Evolutionary conservation across 2,797 vertebrate genomes (phyloP), one percentile per base, ranked within the genome.

Genomic region (Rhynchotus rufescens): DNA sequence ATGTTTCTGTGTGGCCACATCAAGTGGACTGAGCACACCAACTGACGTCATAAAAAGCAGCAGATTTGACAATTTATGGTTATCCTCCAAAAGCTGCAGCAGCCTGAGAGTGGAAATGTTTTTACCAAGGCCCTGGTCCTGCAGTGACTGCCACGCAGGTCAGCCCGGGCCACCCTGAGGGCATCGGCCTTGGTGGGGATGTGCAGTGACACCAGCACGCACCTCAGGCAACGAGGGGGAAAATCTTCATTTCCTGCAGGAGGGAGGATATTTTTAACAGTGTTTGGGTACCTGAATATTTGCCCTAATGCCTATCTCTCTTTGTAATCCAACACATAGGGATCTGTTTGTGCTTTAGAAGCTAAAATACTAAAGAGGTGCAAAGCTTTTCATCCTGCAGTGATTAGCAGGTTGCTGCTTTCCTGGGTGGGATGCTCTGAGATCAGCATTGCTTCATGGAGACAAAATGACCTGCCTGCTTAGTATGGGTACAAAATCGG

Each of bases 91-190:
- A 86, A 66, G 26, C 20, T 76, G 44, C 47, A 89, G 52, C 77
- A 90, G 22, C 47, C 34, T 52, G 44, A 61, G 34, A 60, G 21
- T 71, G 57, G 77, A 86, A 77, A 1, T 8, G 0, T 40, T 49
- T 44, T 21, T 76, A 19, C n/a, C 67, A 57, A 81, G 28, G 21
- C 25, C 54, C 34, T 23, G 28, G 68, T 45, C 51, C 15, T 2
- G 49, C 8, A 40, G 23, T 21, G 1, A 42, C 10, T 1, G 1
- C 20, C 3, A 0, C 40, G 10, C 12, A n/a, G 40, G 26, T 26
- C 59, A 16, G 20, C 20, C 20, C 0, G 1, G 86, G 66, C 10
- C 0, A 4, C 17, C 28, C 44, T 0, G 0, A 17, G 32, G 40
- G 54, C 14, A 74, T 9, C 26, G 40, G 68, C 23, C 17, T 60